These are phyloP conservation scores for Andricus grossulariae DNA, from an alignment of 1,140 invertebrate genomes.

Conservation along the genomic window DNA sequence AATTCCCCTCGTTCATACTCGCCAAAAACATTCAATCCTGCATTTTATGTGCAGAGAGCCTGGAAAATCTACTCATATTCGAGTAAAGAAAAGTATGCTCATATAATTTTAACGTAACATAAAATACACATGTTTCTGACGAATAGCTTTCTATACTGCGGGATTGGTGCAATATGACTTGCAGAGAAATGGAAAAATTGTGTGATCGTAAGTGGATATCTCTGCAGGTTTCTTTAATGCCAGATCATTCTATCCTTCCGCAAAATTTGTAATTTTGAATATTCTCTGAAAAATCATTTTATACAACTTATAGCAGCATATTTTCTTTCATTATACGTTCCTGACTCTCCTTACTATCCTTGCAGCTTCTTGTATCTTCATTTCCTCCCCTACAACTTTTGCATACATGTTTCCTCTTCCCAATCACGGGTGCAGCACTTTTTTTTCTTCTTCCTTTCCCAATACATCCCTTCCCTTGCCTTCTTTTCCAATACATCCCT, in stretches of 20 bases:
- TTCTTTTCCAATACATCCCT: too few relatives aligned
- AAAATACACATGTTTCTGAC: slow-evolving; percentile 25
- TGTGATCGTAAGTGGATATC: slow-evolving; percentile 27
- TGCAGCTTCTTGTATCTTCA: too few relatives aligned
- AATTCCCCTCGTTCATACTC: neutral
- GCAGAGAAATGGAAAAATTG: slow-evolving; percentile 4
- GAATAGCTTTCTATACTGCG: neutral
- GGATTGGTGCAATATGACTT: slow-evolving; percentile 7
- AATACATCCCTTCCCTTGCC: too few relatives aligned
- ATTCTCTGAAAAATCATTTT: neutral
- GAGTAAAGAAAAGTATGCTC: slow-evolving; percentile 7
- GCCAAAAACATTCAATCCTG: neutral
- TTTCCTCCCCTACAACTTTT: too few relatives aligned
- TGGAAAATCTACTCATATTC: neutral
- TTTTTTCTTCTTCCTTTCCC: too few relatives aligned
- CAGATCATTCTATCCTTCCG: neutral
- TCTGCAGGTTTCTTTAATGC: neutral
- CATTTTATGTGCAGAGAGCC: slow-evolving; percentile 14
- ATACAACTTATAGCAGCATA: too few relatives aligned
- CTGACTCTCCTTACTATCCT: too few relatives aligned
- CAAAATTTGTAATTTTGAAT: neutral
- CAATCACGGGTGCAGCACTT: too few relatives aligned
- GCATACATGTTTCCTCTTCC: too few relatives aligned
- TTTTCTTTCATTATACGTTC: too few relatives aligned
- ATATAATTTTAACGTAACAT: slow-evolving; percentile 23